Evolutionary conservation across 2,797 vertebrate species (phyloP).

Genomic region (Alfaro cultratus): DNA sequence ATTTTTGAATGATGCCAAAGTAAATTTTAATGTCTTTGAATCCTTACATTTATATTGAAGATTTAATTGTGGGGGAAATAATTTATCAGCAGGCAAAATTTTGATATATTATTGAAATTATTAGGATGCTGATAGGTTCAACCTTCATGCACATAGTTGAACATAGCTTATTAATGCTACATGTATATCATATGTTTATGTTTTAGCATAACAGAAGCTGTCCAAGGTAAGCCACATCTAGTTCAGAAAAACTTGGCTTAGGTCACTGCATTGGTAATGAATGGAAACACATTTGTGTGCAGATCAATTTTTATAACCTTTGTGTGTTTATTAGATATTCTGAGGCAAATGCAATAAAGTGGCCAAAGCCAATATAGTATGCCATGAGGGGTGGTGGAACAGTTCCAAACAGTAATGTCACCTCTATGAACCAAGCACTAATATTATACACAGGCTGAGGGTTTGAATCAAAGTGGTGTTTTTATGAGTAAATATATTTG

Average conservation of each 20-base stretch:
- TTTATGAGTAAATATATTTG: conserved; percentile 77
- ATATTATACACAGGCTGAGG: conserved; percentile 52
- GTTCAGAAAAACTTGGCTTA: conserved; percentile 56
- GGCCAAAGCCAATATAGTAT: conserved; percentile 70
- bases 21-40: background rate
- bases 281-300: conserved; percentile 76
- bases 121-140: background rate
- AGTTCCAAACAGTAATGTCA: conserved; percentile 77
- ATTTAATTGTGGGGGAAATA: background rate
- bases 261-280: conserved; percentile 67
- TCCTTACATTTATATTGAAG: background rate
- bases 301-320: conserved; percentile 81
- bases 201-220: conserved; percentile 23
- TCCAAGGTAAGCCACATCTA: conserved; percentile 52
- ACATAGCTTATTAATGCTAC: background rate
- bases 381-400: conserved; percentile 67
- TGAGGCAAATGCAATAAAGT: conserved; percentile 76
- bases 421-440: conserved; percentile 63
- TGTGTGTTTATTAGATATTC: conserved; percentile 79
- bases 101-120: background rate
- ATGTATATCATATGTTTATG: conserved; percentile 9
- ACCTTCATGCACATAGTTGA: background rate
- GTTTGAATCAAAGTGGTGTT: conserved; percentile 60
- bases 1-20: background rate
- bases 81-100: background rate